These are phyloP conservation scores for Caenorhabditis inopinata DNA, from an alignment of 1,140 invertebrate species.

Conservation along the genomic window DNA sequence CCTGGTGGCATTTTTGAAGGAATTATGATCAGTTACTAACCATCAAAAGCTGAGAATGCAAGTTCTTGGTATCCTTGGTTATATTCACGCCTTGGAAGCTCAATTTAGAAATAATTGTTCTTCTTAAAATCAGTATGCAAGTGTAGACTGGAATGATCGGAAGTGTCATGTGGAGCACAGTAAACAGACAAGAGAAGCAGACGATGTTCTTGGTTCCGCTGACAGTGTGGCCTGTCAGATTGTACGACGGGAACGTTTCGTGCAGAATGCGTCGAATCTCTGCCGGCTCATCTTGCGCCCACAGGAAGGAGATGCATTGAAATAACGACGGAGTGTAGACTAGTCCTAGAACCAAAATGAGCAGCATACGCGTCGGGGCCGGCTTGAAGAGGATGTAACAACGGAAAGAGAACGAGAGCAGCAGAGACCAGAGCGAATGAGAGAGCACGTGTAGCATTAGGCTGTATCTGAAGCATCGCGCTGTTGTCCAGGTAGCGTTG, in stretches of 20 bases:
- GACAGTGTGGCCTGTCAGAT: constrained; percentile 4
- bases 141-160: constrained; percentile 25
- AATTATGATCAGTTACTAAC: neutral
- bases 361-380: neutral
- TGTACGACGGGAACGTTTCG: neutral
- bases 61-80: neutral
- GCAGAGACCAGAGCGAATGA: constrained; percentile 18
- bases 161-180: constrained; percentile 26
- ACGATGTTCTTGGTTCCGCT: constrained; percentile 20
- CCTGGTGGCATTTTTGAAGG: neutral
- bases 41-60: constrained; percentile 4
- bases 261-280: neutral
- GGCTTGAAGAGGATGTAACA: neutral
- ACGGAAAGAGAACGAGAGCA: neutral
- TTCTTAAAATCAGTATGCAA: constrained; percentile 6
- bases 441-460: constrained; percentile 19
- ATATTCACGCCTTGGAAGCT: constrained; percentile 2
- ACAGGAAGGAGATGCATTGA: constrained; percentile 11
- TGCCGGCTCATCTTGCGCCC: neutral
- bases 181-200: neutral
- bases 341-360: neutral
- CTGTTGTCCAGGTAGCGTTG: too few species aligned
- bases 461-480: neutral
- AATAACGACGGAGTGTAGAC: neutral
- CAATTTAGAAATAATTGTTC: neutral